Conservation (phyloP, 2,113 vertebrate genomes). For the Trochalopteron elliotii region DNA sequence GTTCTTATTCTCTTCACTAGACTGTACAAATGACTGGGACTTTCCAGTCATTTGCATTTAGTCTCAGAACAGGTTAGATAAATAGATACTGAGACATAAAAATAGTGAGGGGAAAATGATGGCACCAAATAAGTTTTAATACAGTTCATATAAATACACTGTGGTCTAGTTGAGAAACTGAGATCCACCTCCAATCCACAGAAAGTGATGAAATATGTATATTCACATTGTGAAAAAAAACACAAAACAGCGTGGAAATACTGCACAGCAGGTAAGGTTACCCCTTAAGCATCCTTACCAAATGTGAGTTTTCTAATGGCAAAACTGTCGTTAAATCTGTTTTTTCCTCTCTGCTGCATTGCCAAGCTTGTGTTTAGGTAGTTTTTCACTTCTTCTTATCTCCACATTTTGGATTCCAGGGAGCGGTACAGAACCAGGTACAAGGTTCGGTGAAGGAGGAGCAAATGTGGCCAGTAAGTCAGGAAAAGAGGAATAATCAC, state of each 20-base stretch:
- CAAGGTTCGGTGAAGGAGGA: background rate
- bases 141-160: background rate
- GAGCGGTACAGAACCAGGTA: accelerated
- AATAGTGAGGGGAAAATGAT: conserved; percentile 40
- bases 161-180: background rate
- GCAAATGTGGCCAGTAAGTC: background rate
- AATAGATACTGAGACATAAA: conserved; percentile 60
- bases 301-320: background rate
- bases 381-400: background rate
- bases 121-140: background rate
- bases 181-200: background rate
- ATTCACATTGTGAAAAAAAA: background rate
- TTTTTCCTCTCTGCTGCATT: background rate
- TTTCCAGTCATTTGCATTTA: conserved; percentile 81
- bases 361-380: background rate
- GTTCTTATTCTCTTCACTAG: conserved; percentile 45
- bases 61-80: conserved; percentile 66
- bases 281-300: background rate
- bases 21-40: conserved; percentile 67
- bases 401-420: background rate
- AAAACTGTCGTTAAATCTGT: background rate
- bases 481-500: background rate
- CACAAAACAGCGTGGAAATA: background rate
- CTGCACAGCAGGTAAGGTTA: background rate
- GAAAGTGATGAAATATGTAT: background rate